Percentiles rank a stretch among this genome's conserved stretches.
Conservation (phyloP, 2,888 invertebrate species). For the Ernsta delagoae region DNA sequence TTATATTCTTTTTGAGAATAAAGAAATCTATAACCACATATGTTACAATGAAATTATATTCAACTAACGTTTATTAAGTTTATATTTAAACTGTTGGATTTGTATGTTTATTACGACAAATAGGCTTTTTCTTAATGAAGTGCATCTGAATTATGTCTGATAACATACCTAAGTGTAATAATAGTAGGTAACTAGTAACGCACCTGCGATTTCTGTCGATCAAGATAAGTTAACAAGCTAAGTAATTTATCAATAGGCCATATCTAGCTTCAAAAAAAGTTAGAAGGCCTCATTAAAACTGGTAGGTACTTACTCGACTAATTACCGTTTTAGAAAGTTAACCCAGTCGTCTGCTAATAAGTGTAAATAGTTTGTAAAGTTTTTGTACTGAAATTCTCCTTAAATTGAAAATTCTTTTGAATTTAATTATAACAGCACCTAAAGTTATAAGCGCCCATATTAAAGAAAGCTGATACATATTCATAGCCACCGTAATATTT, state of each 20-base stretch:
- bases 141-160: slow-evolving; percentile 3
- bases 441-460: background rate
- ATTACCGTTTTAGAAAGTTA: slow-evolving; percentile 14
- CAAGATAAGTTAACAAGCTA: slow-evolving; percentile 4
- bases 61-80: too few species aligned
- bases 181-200: background rate
- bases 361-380: slow-evolving; percentile 9
- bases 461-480: slow-evolving; percentile 24
- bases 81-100: too few species aligned
- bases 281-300: slow-evolving; percentile 18
- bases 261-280: background rate
- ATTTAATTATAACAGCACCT: slow-evolving; percentile 21
- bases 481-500: slow-evolving; percentile 18
- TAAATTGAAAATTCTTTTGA: slow-evolving; percentile 1
- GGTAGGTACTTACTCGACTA: slow-evolving; percentile 12
- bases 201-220: slow-evolving; percentile 21
- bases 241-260: slow-evolving; percentile 4
- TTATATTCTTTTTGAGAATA: too few species aligned
- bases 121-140: background rate
- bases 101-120: too few species aligned
- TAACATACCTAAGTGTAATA: too few species aligned
- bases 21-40: too few species aligned
- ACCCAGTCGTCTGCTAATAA: background rate
- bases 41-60: too few species aligned
- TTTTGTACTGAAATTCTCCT: slow-evolving; percentile 21